phyloP scores from a whole-genome alignment of 2,888 invertebrate genomes.

The Nysson spinosus region DNA sequence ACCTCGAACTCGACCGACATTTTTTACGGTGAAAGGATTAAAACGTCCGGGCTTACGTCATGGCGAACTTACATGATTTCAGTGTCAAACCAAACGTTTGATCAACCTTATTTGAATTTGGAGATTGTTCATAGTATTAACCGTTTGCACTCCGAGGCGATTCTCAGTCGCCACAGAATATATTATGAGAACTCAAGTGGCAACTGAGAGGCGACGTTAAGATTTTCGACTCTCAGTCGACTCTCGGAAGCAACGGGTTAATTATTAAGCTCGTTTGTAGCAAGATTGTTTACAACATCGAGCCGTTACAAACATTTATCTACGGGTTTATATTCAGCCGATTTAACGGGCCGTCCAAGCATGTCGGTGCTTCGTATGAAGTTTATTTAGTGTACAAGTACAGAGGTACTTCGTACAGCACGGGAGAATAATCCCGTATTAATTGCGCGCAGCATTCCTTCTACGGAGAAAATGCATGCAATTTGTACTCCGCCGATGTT shows the following conservation, averaged over 20 bases:
- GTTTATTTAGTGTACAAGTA: conserved; percentile 40
- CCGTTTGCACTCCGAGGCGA: no score
- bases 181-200: no score
- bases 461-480: conserved; percentile 11
- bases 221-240: no score
- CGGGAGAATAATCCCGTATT: conserved; percentile 50
- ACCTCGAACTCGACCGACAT: conserved; percentile 2
- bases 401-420: conserved; percentile 24
- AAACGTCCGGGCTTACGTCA: not conserved
- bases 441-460: conserved; percentile 24
- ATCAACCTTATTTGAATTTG: not conserved
- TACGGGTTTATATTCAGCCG: conserved; percentile 50
- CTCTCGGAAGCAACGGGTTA: conserved; percentile 46
- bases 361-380: conserved; percentile 10
- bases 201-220: no score
- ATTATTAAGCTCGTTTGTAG: conserved; percentile 59
- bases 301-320: conserved; percentile 54
- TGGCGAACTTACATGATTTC: not conserved
- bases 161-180: no score
- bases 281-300: conserved; percentile 62
- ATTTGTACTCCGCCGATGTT: conserved; percentile 52
- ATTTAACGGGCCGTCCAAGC: conserved; percentile 56
- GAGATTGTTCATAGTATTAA: not conserved
- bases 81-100: not conserved
- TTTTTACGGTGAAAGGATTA: not conserved